These are phyloP conservation scores for Paramormyrops hopkinsi DNA, from an alignment of 2,797 vertebrate species.

Conservation along the genomic window DNA sequence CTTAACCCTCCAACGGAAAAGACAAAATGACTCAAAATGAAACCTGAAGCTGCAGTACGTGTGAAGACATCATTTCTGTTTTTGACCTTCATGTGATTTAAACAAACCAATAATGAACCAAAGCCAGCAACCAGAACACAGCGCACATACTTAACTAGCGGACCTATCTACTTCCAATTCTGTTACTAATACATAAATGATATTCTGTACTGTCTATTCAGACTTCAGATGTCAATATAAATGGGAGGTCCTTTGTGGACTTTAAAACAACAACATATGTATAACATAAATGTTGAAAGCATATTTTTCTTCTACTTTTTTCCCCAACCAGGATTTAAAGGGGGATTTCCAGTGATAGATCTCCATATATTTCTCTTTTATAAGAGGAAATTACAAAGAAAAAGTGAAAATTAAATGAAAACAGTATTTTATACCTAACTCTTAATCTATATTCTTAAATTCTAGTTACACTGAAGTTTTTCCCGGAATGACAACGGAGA, in stretches of 20 bases:
- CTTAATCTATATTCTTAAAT: background rate
- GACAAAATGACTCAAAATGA: background rate
- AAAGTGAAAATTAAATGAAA: background rate
- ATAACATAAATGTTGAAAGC: background rate
- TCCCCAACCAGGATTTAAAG: background rate
- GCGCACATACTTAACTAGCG: background rate
- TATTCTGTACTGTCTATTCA: background rate
- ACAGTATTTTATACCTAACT: background rate
- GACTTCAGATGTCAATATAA: background rate
- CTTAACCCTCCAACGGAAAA: background rate
- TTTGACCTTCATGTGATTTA: background rate
- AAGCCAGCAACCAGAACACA: background rate
- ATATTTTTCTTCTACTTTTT: background rate
- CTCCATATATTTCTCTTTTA: background rate
- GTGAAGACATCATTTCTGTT: background rate
- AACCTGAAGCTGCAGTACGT: background rate
- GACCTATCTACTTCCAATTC: background rate
- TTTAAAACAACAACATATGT: background rate
- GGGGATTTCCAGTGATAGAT: slow-evolving; percentile 6
- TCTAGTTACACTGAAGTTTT: background rate
- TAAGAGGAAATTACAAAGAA: background rate
- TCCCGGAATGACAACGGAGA: background rate
- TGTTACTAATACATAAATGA: background rate
- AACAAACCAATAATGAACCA: background rate
- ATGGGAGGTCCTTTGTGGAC: background rate